Base-by-base conservation (phyloP, 1,140 invertebrate genomes). In the Pseudachorutes palmiensis region DNA sequence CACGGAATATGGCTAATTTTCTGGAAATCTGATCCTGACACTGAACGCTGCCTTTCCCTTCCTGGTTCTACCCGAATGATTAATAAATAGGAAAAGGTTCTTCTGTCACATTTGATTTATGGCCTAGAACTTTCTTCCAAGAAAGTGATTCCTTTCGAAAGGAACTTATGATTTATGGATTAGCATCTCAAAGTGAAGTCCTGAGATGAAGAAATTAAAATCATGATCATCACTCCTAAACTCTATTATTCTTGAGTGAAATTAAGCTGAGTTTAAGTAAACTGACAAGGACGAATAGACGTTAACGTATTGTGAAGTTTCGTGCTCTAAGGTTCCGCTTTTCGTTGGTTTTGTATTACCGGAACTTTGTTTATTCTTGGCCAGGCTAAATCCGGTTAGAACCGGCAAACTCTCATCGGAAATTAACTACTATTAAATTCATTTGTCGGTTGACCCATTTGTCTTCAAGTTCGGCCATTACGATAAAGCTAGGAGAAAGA, bases 181-280 rank as follows among this genome's bases (percentile, higher is more conserved):
- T 12, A 45, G 9, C 9, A 45, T 45, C 36, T 45, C 19, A 12
- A 12, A 19, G 9, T 45, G 36, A 45, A 19, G 9, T 9, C 36
- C 19, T 45, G 36, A 45, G 36, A 45, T 45, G 36, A 45, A 45
- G 36, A 45, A 45, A 45, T 45, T 45, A 45, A 45, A 45, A 45
- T 45, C 9, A 45, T 9, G 36, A 45, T 45, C 19, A 45, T 45
- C 36, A 45, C 9, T 45, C 36, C 36, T 19, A n/a, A n/a, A 45
- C 36, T 45, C 9, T 45, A 45, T 45, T 45, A 12, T 45, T 19
- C 9, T 45, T 45, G 9, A 19, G 9, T 45, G 9, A 45, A 12
- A 12, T 12, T 45, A 45, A 45, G 36, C 19, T 45, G 36, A 45
- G 9, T 45, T 45, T 12, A 19, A 45, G 9, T 45, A 45, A 12